Evolutionary conservation across 1,140 invertebrate genomes (phyloP).

Genomic region (Drosophila paulistorum): DNA sequence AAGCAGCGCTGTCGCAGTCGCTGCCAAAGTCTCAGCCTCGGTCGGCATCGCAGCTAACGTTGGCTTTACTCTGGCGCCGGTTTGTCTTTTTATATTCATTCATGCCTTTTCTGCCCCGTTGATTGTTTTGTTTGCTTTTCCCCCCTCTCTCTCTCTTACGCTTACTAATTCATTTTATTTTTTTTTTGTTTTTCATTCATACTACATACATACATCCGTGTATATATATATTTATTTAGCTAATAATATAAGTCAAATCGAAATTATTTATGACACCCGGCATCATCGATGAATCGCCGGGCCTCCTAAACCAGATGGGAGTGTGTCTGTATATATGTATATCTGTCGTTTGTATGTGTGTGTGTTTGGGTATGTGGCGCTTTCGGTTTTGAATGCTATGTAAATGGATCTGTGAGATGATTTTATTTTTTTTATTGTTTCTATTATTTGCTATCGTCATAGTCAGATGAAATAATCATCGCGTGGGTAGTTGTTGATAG

Average conservation of each 20-base stretch:
- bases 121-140: conserved; percentile 58
- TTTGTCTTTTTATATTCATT: conserved; percentile 73
- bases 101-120: conserved; percentile 59
- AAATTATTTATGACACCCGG: conserved; percentile 80
- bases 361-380: background rate
- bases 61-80: conserved; percentile 49
- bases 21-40: conserved; percentile 21
- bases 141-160: conserved; percentile 11
- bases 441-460: conserved; percentile 52
- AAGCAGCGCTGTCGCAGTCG: conserved; percentile 59
- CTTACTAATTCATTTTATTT: conserved; percentile 18
- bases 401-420: conserved; percentile 69
- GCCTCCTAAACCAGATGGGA: conserved; percentile 48
- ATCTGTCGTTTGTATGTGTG: conserved; percentile 6
- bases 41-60: background rate
- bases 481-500: conserved; percentile 37
- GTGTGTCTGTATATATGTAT: background rate
- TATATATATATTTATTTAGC: conserved; percentile 71
- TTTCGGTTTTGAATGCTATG: conserved; percentile 78
- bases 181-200: conserved; percentile 51
- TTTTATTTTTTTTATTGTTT: conserved; percentile 53
- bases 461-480: conserved; percentile 45
- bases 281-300: conserved; percentile 51
- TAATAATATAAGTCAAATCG: conserved; percentile 80
- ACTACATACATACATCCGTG: background rate